Percentiles rank a stretch among this genome's conserved stretches.
These are phyloP conservation scores for Laterallus jamaicensis DNA, from an alignment of 2,113 vertebrate species.

Conservation along the genomic window DNA sequence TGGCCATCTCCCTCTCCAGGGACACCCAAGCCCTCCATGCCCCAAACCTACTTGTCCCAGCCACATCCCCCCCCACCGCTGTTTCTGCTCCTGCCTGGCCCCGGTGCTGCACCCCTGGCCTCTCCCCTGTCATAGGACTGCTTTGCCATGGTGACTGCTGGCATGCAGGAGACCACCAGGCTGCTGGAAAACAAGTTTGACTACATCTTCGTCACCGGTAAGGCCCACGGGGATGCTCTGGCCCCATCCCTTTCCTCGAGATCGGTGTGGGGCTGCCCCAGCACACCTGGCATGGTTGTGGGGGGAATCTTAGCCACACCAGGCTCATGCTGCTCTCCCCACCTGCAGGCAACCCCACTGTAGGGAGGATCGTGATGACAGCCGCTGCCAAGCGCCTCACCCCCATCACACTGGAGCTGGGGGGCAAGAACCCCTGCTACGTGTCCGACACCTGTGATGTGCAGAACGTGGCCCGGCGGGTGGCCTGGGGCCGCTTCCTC, in stretches of 20 bases:
- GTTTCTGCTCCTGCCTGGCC: neutral
- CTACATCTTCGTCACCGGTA: slow-evolving; percentile 83
- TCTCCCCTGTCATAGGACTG: slow-evolving; percentile 77
- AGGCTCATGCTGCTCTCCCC: neutral
- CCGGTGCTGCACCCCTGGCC: no score
- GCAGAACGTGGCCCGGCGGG: neutral
- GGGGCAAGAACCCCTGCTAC: neutral
- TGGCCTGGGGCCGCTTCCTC: neutral
- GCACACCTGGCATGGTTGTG: neutral
- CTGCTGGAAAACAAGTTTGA: slow-evolving; percentile 85
- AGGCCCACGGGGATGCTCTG: neutral
- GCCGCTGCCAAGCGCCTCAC: neutral
- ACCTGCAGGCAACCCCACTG: neutral
- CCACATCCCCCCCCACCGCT: neutral
- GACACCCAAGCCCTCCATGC: no score
- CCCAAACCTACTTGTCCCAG: neutral
- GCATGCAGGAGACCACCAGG: slow-evolving; percentile 65
- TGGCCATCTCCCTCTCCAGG: no score
- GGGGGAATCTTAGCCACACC: neutral
- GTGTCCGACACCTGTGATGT: neutral
- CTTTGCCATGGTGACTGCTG: slow-evolving; percentile 78
- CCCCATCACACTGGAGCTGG: neutral
- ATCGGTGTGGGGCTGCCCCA: neutral
- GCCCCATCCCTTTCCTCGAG: neutral
- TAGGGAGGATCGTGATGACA: neutral